Conservation (phyloP, 2,113 vertebrate genomes). For the Trochalopteron elliotii region DNA sequence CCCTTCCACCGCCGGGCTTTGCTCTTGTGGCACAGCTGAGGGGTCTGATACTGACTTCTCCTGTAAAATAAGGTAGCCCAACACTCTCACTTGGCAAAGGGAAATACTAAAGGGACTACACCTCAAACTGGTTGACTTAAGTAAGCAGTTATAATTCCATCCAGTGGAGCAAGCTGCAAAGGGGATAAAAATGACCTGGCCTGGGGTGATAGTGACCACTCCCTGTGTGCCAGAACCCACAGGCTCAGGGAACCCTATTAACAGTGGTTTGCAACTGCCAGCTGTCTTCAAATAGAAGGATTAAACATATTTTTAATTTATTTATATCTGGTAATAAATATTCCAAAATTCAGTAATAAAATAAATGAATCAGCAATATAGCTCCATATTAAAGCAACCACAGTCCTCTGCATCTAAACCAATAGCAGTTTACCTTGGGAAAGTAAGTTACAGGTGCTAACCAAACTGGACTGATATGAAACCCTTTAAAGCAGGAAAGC, state of each 20-base stretch:
- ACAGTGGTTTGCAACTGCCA: not conserved
- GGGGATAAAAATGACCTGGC: not conserved
- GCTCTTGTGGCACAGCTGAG: not conserved
- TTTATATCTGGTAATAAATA: not conserved
- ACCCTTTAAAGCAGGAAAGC: not conserved
- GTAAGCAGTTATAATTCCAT: not conserved
- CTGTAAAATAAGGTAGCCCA: not conserved
- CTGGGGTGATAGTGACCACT: not conserved
- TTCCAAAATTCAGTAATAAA: not conserved
- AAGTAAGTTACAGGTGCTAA: not conserved
- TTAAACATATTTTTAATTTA: not conserved
- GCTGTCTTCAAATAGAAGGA: not conserved
- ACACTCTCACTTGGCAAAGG: not conserved
- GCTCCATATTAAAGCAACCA: not conserved
- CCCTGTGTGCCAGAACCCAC: accelerated
- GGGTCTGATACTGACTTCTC: not conserved
- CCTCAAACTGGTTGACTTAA: not conserved
- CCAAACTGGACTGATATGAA: not conserved
- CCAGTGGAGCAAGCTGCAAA: not conserved
- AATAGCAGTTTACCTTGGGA: not conserved
- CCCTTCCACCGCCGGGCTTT: not conserved
- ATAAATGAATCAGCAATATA: not conserved
- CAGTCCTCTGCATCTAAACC: not conserved
- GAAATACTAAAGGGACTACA: not conserved
- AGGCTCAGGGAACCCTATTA: not conserved